These are phyloP conservation scores for Polypterus senegalus DNA, from an alignment of 2,113 vertebrate genomes.

Conservation along the genomic window DNA sequence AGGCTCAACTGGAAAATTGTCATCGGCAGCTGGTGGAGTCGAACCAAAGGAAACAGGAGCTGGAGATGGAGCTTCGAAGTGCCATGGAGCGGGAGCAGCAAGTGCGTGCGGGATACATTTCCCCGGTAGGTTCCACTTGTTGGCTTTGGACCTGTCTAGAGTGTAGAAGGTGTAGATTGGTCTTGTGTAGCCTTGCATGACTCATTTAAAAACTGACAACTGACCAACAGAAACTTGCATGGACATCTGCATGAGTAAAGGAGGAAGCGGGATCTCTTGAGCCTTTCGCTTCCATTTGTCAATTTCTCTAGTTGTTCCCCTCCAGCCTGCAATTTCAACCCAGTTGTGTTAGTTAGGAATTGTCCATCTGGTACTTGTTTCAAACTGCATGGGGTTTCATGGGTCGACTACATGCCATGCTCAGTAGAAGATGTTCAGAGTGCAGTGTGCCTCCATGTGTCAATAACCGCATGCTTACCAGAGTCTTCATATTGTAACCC, in stretches of 20 bases:
- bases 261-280: conserved; percentile 28
- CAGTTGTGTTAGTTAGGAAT: too few relatives aligned
- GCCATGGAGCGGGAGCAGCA: conserved; percentile 52
- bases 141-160: neutral
- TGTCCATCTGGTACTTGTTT: too few relatives aligned
- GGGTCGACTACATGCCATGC: too few relatives aligned
- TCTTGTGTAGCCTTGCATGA: conserved; percentile 41
- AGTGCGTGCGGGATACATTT: conserved; percentile 51
- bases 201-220: conserved; percentile 38
- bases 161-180: neutral
- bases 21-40: conserved; percentile 54
- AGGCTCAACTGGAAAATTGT: conserved; percentile 48
- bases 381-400: too few relatives aligned
- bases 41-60: conserved; percentile 48
- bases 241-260: conserved; percentile 52
- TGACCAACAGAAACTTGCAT: conserved; percentile 47
- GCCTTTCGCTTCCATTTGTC: conserved; percentile 36
- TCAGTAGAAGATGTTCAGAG: too few relatives aligned
- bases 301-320: conserved; percentile 19
- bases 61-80: conserved; percentile 49
- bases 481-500: conserved; percentile 27
- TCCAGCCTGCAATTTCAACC: conserved; percentile 15
- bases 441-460: neutral
- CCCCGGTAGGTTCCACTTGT: conserved; percentile 45
- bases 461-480: conserved; percentile 36